phyloP scores from a whole-genome alignment of 1,140 invertebrate genomes.

The Ditylenchus dipsaci region DNA sequence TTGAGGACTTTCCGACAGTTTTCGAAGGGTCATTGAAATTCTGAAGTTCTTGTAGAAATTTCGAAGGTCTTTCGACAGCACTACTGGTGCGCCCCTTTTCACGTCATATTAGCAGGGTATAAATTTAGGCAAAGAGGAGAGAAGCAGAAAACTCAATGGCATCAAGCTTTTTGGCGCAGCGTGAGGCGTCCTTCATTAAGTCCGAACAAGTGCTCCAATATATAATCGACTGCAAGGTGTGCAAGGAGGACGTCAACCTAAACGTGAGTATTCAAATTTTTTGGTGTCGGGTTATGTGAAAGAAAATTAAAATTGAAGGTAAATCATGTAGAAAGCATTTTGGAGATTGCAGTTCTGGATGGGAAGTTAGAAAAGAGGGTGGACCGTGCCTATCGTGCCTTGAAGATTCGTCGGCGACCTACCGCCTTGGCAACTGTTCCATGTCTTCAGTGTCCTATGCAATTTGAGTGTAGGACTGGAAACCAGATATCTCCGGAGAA shows the following conservation, averaged over 20 bases:
- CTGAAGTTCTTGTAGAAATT: too few relatives aligned
- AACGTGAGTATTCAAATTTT: constrained; percentile 26
- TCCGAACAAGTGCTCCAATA: constrained; percentile 39
- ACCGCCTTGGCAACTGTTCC: constrained; percentile 39
- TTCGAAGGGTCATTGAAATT: too few relatives aligned
- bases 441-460: constrained; percentile 41
- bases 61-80: too few relatives aligned
- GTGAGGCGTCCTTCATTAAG: constrained; percentile 30
- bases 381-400: constrained; percentile 32
- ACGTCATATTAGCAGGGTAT: too few relatives aligned
- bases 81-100: too few relatives aligned
- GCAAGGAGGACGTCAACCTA: constrained; percentile 28
- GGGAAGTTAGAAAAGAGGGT: constrained; percentile 40
- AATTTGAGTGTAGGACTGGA: constrained; percentile 30
- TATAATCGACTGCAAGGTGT: constrained; percentile 34
- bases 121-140: constrained; percentile 15
- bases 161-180: constrained; percentile 18
- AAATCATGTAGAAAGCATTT: constrained; percentile 39
- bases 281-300: constrained; percentile 11
- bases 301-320: constrained; percentile 18
- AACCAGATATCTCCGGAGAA: constrained; percentile 42
- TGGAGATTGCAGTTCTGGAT: constrained; percentile 42
- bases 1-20: too few relatives aligned
- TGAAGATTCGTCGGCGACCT: constrained; percentile 1
- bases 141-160: constrained; percentile 27